Base-by-base conservation (phyloP, 2,113 vertebrate species). In the Electrona antarctica region DNA sequence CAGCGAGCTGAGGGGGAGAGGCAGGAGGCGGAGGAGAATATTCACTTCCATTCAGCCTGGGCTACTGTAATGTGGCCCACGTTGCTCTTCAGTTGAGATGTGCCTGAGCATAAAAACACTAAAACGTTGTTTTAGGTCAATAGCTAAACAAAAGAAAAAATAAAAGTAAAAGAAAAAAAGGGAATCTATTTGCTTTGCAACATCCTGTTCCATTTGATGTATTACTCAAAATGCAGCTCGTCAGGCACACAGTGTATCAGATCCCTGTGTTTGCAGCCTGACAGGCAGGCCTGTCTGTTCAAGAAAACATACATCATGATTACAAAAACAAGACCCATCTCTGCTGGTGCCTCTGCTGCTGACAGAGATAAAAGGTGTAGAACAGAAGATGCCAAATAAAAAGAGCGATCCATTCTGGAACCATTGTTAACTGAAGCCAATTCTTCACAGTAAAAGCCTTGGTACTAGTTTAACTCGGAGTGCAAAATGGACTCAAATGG, bases 221-320 rank as follows among this genome's bases (percentile, higher is more conserved):
- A 77, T 84, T 82, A 67, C 64, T 69, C 48, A 83, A 79, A 85
- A 66, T 63, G 73, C 41, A 69, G 79, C 29, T 56, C 59, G 46
- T 66, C 10, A 7, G 49, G 12, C 45, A 61, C 12, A 52, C 6
- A 29, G 49, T 62, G 7, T 54, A 67, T 45, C 59, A 71, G 14
- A 50, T 67, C 63, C 73, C 29, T 8, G n/a, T 58, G 65, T 74
- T 77, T 54, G 60, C 50, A 67, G 46, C 69, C 50, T 49, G 65
- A 55, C 72, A 73, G 46, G 13, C 73, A 67, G 56, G 21, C 56
- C 51, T 46, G 51, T 64, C 21, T 28, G 29, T 69, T 64, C 48
- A 55, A 67, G 28, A 41, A 64, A 64, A 55, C 52, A 57, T 60
- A 46, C 14, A 48, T 69, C 64, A 74, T 60, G 46, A 71, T 78